Percentiles rank a stretch among this genome's conserved stretches.
Evolutionary conservation across 2,888 invertebrate genomes (phyloP).

Genomic region (Drosophila parthenogenetica): DNA sequence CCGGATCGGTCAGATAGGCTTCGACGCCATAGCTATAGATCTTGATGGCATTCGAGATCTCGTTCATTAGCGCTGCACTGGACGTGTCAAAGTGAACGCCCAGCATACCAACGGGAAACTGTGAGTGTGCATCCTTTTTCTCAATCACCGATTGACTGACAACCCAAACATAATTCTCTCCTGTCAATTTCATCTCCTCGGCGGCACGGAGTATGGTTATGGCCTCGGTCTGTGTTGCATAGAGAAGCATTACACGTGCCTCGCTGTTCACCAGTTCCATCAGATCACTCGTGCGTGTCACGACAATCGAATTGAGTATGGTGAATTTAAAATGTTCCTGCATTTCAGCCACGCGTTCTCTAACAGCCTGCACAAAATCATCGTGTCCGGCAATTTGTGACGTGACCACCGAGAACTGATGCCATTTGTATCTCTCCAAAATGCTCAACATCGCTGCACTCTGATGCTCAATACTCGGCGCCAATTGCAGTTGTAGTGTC

Average conservation of each 20-base stretch:
- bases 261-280: conserved; percentile 94
- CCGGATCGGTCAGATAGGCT: conserved; percentile 91
- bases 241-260: conserved; percentile 96
- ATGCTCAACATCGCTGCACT: conserved; percentile 98
- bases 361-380: conserved; percentile 97
- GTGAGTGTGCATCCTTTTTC: conserved; percentile 90
- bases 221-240: conserved; percentile 95
- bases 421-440: conserved; percentile 97
- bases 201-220: conserved; percentile 89
- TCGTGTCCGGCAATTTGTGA: conserved; percentile 97
- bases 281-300: conserved; percentile 91
- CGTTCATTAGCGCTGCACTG: conserved; percentile 91
- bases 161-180: conserved; percentile 97
- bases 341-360: conserved; percentile 93
- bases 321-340: conserved; percentile 93
- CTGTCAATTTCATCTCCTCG: conserved; percentile 85
- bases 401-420: conserved; percentile 97
- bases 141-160: conserved; percentile 97
- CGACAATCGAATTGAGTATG: conserved; percentile 93
- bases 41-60: conserved; percentile 95
- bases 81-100: conserved; percentile 97
- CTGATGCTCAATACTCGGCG: conserved; percentile 97
- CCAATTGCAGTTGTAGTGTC: conserved; percentile 95
- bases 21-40: conserved; percentile 97
- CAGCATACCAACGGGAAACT: conserved; percentile 96